Base-by-base conservation (phyloP, 2,113 vertebrate species). In the Spermophilus dauricus region DNA sequence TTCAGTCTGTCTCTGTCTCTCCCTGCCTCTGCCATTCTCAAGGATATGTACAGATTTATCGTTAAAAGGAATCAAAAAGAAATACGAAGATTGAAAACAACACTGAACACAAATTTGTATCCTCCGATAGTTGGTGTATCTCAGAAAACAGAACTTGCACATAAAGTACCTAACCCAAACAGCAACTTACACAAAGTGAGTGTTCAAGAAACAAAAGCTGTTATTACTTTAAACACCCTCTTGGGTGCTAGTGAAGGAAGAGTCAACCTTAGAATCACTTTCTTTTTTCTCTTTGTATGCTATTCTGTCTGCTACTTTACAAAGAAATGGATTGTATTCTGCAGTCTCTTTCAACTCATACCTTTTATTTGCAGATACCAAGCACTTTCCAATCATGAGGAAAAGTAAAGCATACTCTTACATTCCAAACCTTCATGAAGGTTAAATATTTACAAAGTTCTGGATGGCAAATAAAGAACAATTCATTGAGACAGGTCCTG, bases 391-490 rank as follows among this genome's bases (percentile, higher is more conserved):
- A 97, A 37, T 53, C 85, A 90, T 85, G 77, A 88, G 65, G 92
- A 92, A 95, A 42, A 95, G 95, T 94, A 92, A 96, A 92, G 81
- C 77, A 90, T 37, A 72, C 61, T 72, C 53, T 20, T 18, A 16
- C 81, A 72, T 90, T 95, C 85, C 91, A 92, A 93, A 94, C 37
- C 45, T 70, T 51, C 91, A 77, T 96, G 58, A 72, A 96, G 98
- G 98, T 98, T 98, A 98, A 98, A 98, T 97, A 98, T 98, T 98
- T 97, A 98, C 98, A 88, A 88, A 94, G 72, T 95, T 97, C 76
- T 93, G 91, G 97, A 51, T 34, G 63, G 75, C 84, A 72, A 86
- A 91, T 75, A 96, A 88, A 78, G 88, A 75, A 86, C 56, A 93
- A 56, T 42, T 95, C 56, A 88, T 22, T 26, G 88, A 95, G 5